Percentiles rank a stretch among this genome's conserved stretches.
phyloP scores from a whole-genome alignment of 2,113 vertebrate species.

The Elephas maximus region DNA sequence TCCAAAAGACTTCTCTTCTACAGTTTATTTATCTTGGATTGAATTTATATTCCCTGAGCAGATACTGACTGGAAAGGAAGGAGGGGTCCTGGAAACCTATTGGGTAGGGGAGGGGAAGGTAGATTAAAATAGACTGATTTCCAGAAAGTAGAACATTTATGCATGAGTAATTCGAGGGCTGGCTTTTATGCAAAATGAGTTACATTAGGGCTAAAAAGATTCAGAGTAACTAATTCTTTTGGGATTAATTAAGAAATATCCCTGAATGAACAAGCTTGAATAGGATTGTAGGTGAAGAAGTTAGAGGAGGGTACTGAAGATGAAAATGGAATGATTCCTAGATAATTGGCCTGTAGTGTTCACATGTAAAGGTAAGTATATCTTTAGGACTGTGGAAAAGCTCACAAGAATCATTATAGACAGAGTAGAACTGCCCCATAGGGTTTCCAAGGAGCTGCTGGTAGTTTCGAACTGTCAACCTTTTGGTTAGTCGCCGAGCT shows the following conservation, averaged over 20 bases:
- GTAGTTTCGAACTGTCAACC: no score
- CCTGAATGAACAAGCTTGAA: conserved; percentile 9
- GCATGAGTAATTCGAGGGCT: not conserved
- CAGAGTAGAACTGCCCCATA: no score
- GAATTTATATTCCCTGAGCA: not conserved
- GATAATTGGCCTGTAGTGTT: not conserved
- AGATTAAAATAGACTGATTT: conserved; percentile 32
- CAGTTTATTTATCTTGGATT: not conserved
- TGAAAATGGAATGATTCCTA: not conserved
- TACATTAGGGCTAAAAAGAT: conserved; percentile 20
- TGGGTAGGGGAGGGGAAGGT: not conserved
- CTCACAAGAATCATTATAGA: not conserved
- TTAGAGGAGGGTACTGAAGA: not conserved
- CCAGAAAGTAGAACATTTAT: conserved; percentile 45
- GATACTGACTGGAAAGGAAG: conserved; percentile 13
- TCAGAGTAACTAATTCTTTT: not conserved
- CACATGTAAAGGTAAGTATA: not conserved
- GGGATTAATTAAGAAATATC: conserved; percentile 31
- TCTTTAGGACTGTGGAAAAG: not conserved
- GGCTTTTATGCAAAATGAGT: not conserved
- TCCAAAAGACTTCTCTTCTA: not conserved
- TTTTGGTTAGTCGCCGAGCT: no score
- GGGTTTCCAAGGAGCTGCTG: no score
- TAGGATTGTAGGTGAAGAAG: not conserved
- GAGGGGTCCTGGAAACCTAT: not conserved